These are phyloP conservation scores for Drosophila pachea DNA, from an alignment of 1,140 invertebrate genomes.

Conservation along the genomic window DNA sequence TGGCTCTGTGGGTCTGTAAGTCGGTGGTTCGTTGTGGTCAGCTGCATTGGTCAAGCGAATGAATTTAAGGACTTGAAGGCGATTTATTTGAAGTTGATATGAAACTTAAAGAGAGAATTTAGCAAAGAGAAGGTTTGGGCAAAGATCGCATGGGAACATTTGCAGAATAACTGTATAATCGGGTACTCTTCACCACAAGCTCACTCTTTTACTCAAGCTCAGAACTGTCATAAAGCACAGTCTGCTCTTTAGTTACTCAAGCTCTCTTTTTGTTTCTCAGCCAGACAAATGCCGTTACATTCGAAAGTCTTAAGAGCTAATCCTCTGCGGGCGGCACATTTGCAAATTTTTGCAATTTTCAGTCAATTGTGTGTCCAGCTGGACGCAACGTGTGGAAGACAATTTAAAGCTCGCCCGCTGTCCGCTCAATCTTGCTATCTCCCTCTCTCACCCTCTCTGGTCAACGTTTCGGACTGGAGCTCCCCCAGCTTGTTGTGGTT, in stretches of 20 bases:
- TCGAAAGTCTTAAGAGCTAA: constrained; percentile 36
- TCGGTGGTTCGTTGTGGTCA: constrained; percentile 18
- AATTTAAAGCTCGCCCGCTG: constrained; percentile 10
- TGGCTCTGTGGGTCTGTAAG: background rate
- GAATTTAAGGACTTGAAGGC: constrained; percentile 10
- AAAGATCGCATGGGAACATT: too few species aligned
- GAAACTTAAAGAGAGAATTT: background rate
- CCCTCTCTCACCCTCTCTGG: background rate
- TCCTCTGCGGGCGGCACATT: constrained; percentile 38
- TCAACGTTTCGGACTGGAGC: background rate
- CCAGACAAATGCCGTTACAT: background rate
- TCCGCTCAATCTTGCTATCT: background rate
- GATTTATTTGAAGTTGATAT: background rate
- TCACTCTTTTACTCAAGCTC: too few species aligned
- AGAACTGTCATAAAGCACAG: too few species aligned
- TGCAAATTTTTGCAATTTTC: constrained; percentile 60
- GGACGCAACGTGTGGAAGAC: constrained; percentile 20
- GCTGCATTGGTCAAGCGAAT: constrained; percentile 25
- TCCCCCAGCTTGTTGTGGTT: constrained; percentile 67
- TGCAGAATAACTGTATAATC: too few species aligned
- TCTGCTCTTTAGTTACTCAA: too few species aligned
- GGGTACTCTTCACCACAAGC: background rate
- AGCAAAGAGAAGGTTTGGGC: background rate
- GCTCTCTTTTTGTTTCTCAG: too few species aligned
- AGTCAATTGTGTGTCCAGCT: constrained; percentile 59